Evolutionary conservation across 2,797 vertebrate species (phyloP), one percentile per base, ranked within the genome.

Genomic region (Sebastiscus albofasciatus): DNA sequence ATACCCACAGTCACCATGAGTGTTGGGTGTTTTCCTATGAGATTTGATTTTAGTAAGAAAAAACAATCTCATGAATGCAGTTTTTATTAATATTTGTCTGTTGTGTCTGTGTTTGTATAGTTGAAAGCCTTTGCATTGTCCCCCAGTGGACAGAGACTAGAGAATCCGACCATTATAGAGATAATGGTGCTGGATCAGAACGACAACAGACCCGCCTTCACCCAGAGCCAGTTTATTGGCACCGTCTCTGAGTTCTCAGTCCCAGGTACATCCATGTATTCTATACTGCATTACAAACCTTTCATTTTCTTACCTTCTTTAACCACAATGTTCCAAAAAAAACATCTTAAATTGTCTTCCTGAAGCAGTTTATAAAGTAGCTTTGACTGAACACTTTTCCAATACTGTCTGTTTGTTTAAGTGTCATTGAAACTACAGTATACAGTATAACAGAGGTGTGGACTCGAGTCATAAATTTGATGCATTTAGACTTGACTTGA

Each of bases 141-240:
- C 33, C 95, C 97, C 82, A 97, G 97, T 2, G 98, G 98, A 1
- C 87, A 93, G 46, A 95, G 97, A 8, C 93, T 99, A 61, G 98
- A 99, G 90, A 98, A 98, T 24, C 98, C 98, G 5, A 98, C 98
- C 0, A 98, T 97, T 87, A 96, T 99, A 79, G 97, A 99, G 95
- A 99, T 99, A 4, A 93, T 99, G 18, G 98, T 99, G 52, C 93
- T 99, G 92, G 98, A 99, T 86, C 98, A 99, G 95, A 99, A 99
- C 0, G 98, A 99, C 96, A 98, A 99, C 95, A 95, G 97, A 68
- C 98, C 98, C 0, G 88, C 90, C 42, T 99, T 99, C 92, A 91
- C 71, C 68, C 92, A 96, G 77, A 93, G 93, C 1, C 87, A 93
- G 8, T 99, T 99, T 85, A 83, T 75, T 0, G 98, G 97, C 4